phyloP scores from a whole-genome alignment of 2,113 vertebrate species.

The Gavia stellata region DNA sequence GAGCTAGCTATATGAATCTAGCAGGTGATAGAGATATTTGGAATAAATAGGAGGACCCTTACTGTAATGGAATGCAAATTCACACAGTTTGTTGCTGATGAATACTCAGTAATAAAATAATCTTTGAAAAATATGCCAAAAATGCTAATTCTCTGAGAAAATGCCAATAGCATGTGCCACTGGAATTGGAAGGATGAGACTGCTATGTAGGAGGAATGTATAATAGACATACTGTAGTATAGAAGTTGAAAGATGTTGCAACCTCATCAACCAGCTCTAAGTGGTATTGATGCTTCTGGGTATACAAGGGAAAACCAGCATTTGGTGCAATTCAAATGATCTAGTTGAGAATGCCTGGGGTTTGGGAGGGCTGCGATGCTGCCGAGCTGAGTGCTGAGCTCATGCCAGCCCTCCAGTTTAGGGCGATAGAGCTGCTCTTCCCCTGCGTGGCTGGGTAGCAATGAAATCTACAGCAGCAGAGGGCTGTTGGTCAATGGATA shows the following conservation, averaged over 20 bases:
- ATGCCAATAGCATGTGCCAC: background rate
- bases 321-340: background rate
- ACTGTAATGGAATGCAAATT: background rate
- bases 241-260: constrained; percentile 16
- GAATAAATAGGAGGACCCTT: background rate
- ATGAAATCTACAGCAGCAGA: background rate
- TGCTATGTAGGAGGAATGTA: constrained; percentile 3
- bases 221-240: background rate
- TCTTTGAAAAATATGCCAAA: background rate
- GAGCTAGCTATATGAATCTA: background rate
- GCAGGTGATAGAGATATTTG: background rate
- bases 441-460: background rate
- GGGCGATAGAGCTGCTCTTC: background rate
- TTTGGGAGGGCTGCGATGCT: background rate
- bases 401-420: background rate
- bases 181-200: constrained; percentile 13
- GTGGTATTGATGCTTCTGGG: background rate
- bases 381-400: background rate
- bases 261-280: background rate
- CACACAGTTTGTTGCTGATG: background rate
- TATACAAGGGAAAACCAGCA: background rate
- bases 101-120: background rate
- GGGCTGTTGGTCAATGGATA: background rate
- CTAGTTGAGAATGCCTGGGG: background rate
- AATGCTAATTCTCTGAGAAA: background rate